Evolutionary conservation across 2,113 vertebrate genomes (phyloP), one percentile per base, ranked within the genome.

Genomic region (Spea multiplicata): DNA sequence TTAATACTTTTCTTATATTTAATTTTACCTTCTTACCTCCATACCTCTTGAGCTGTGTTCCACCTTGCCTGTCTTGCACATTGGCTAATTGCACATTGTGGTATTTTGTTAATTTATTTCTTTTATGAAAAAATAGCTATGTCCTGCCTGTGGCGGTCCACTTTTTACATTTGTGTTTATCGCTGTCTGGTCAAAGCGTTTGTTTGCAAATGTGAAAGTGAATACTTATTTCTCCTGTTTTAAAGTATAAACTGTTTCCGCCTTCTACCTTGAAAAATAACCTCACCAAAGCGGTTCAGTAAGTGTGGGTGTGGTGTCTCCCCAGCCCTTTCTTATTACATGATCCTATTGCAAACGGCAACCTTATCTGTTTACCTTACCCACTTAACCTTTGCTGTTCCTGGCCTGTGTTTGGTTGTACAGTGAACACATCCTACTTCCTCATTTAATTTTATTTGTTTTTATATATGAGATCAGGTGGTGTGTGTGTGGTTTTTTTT

Each of bases 301-400:
- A 46, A 44, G 45, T 16, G 52, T 70, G 66, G 74, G 52, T 68
- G 52, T 57, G 65, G 10, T 45, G 4, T 66, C 46, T 73, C 10
- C 49, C 30, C 30, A 30, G 30, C 30, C 30, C 30, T 30, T 30
- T 30, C 30, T 30, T 30, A 30, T 50, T 65, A 16, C 59, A 50
- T 70, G 46, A 70, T 48, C 67, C 65, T 5, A 69, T 59, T 46
- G 74, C 52, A 70, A 50, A 61, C 52, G 57, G 64, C 74, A 69
- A 53, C 65, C 61, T 75, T 75, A 75, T 75, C 62, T 66, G 74
- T 70, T 77, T 69, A 70, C 66, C 46, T 77, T 77, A 55, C 55
- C 45, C 70, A 45, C 52, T n/a, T 67, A 17, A 14, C 45, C 64
- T 64, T 12, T 8, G 55, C 6, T 55, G 49, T 64, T 50, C 30